A percentile compares a stretch with the other conserved stretches of the same genome.
Evolutionary conservation across 2,113 vertebrate species (phyloP).

Genomic region (Geothlypis trichas): DNA sequence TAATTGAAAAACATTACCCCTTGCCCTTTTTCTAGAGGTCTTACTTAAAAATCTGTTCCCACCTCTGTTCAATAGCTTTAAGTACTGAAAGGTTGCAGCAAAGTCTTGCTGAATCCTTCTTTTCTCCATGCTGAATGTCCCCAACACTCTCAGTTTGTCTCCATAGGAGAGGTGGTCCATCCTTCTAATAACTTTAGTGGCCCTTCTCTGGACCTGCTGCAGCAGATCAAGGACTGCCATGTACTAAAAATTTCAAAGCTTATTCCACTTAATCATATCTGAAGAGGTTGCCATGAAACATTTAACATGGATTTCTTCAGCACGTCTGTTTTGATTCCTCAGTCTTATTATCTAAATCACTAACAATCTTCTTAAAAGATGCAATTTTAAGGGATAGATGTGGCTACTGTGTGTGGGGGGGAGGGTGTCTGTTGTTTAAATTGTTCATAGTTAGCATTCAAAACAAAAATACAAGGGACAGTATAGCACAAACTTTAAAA

Average conservation of each 20-base stretch:
- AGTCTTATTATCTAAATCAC: background rate
- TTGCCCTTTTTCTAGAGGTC: background rate
- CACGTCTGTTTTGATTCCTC: background rate
- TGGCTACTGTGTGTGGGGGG: background rate
- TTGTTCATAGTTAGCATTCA: background rate
- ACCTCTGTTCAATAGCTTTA: background rate
- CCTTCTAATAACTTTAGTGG: background rate
- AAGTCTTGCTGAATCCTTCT: background rate
- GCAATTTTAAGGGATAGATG: background rate
- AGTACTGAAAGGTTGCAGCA: background rate
- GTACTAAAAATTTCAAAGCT: background rate
- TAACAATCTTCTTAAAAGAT: background rate
- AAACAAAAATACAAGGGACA: background rate
- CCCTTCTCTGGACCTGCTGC: background rate
- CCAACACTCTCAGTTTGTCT: background rate
- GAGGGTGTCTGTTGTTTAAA: background rate
- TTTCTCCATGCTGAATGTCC: background rate
- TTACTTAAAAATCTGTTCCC: background rate
- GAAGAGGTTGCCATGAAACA: background rate
- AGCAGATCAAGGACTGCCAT: background rate
- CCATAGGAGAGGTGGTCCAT: too few species aligned
- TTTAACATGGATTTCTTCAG: background rate
- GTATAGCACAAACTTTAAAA: background rate
- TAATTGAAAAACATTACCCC: accelerated
- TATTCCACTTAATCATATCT: background rate